Evolutionary conservation across 2,888 invertebrate genomes (phyloP).

Genomic region (Helobdella robusta): DNA sequence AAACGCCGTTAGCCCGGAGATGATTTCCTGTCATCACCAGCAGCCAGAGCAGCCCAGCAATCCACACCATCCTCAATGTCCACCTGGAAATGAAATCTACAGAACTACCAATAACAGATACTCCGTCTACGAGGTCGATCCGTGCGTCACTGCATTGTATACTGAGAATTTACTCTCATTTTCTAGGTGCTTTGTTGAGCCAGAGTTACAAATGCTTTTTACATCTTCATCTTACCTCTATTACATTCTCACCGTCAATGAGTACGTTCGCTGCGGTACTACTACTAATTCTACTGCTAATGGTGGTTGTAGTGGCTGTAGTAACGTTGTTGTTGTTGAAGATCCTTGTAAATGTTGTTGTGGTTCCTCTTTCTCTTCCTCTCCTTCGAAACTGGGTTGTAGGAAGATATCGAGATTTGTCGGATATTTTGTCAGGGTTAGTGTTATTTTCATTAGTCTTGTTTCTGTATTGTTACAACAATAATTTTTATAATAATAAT

Average conservation of each 20-base stretch:
- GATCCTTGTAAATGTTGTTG: too few relatives aligned
- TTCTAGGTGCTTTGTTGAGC: constrained; percentile 17
- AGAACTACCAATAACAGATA: neutral
- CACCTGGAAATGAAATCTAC: constrained; percentile 22
- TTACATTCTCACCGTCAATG: constrained; percentile 17
- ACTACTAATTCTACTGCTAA: too few relatives aligned
- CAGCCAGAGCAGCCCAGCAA: neutral
- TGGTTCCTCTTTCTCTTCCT: too few relatives aligned
- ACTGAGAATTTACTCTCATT: constrained; percentile 9
- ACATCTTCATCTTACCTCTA: constrained; percentile 16
- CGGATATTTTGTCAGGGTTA: constrained; percentile 23
- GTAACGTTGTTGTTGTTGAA: too few relatives aligned
- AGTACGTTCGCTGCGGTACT: neutral
- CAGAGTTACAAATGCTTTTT: constrained; percentile 16
- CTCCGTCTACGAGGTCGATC: constrained; percentile 14
- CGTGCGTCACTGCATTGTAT: neutral
- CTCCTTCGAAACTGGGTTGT: too few relatives aligned
- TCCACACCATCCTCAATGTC: constrained; percentile 8
- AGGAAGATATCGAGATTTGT: constrained; percentile 12
- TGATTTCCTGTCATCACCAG: neutral
- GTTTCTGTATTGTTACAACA: neutral
- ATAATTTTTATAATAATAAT: neutral
- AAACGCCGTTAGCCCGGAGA: too few relatives aligned
- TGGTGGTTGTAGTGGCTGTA: too few relatives aligned
- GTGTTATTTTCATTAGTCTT: too few relatives aligned